Evolutionary conservation across 1,140 invertebrate genomes (phyloP).

Genomic region (Oscheius sp.): DNA sequence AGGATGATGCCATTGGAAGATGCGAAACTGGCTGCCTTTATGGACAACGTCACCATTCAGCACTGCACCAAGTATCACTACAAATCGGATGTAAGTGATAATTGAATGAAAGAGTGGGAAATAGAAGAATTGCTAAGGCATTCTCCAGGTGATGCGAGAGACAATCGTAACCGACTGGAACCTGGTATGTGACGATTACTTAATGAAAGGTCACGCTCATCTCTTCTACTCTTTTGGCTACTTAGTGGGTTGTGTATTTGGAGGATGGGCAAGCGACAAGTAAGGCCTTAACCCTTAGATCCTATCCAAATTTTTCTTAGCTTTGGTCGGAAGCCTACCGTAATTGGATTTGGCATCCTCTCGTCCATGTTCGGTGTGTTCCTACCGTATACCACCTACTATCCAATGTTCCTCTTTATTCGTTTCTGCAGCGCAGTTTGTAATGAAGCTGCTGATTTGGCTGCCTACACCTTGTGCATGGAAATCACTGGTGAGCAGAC

Average conservation of each 20-base stretch:
- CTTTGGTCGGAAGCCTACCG: constrained; percentile 52
- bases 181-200: constrained; percentile 59
- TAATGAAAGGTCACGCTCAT: constrained; percentile 59
- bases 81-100: constrained; percentile 2
- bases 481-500: constrained; percentile 53
- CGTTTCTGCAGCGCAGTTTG: constrained; percentile 59
- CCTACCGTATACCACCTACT: constrained; percentile 58
- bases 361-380: constrained; percentile 58
- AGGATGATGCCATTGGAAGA: constrained; percentile 40
- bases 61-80: neutral
- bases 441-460: constrained; percentile 59
- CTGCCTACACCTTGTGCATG: constrained; percentile 61
- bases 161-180: constrained; percentile 61
- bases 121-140: neutral
- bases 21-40: constrained; percentile 20
- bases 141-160: constrained; percentile 49
- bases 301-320: constrained; percentile 15
- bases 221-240: constrained; percentile 59
- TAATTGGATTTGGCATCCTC: constrained; percentile 58
- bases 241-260: constrained; percentile 55
- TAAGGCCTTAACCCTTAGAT: neutral
- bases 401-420: constrained; percentile 59
- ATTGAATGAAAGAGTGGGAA: neutral
- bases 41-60: neutral
- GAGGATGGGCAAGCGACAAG: constrained; percentile 56